A percentile compares a stretch with the other conserved stretches of the same genome.
Evolutionary conservation across 2,113 vertebrate species (phyloP).

Genomic region (Daboia siamensis): DNA sequence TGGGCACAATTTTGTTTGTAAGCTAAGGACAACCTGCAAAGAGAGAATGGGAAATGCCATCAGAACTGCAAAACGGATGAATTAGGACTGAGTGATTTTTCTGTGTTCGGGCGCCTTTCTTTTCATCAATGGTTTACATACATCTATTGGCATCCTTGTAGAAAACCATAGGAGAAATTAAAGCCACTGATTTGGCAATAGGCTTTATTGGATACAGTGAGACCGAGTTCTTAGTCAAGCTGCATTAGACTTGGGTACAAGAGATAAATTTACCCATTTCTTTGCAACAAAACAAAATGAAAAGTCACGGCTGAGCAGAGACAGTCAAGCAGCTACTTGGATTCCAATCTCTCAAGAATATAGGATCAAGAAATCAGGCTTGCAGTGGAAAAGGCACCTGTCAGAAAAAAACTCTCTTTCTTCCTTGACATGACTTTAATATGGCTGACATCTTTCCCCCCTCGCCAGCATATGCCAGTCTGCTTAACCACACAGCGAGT

Average conservation of each 20-base stretch:
- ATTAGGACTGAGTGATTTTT: neutral
- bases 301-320: constrained; percentile 1
- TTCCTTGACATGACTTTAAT: constrained; percentile 11
- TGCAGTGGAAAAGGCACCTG: constrained; percentile 11
- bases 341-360: constrained; percentile 18
- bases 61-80: neutral
- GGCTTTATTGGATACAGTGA: neutral
- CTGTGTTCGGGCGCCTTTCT: neutral
- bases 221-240: neutral
- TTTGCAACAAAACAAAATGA: neutral
- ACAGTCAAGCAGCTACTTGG: neutral
- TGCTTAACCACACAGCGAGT: neutral
- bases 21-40: neutral
- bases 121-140: neutral
- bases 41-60: neutral
- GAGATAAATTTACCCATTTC: neutral
- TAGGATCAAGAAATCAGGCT: constrained; percentile 21
- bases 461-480: neutral
- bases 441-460: neutral
- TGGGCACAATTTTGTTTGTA: neutral
- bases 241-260: neutral
- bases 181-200: neutral
- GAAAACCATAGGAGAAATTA: neutral
- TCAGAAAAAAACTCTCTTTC: constrained; percentile 4
- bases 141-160: neutral